Evolutionary conservation across 2,888 invertebrate species (phyloP), one percentile per base, ranked within the genome.

Genomic region (Lithophane ornitopus): DNA sequence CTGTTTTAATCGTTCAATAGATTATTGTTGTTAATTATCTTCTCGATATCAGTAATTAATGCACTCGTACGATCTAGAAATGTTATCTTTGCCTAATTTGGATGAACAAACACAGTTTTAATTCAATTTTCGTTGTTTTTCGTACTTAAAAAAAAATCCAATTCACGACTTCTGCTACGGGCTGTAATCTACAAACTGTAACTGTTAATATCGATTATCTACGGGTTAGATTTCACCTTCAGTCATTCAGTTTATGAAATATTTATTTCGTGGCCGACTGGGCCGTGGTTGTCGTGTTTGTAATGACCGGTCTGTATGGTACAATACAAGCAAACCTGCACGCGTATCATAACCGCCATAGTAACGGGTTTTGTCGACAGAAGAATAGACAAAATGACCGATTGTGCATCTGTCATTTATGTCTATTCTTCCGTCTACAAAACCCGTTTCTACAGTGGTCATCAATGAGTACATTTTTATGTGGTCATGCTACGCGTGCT

Each of bases 11-110:
- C 61, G n/a, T 34, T 49, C 41, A 54, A 46, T 34, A 59, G 58
- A 67, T 78, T 58, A 66, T 22, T 59, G 83, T 83, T 63, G 16
- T 41, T 61, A 56, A 2, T 71, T 71, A 73, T 81, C 16, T 54
- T 68, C 41, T 19, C 12, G 34, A 26, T 70, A 61, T 68, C 49
- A 52, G 28, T 58, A 74, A 71, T 73, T 49, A 69, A 69, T 68
- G 41, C 73, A 76, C 46, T 77, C 9, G 19, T 61, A 22, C 54
- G 46, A 67, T 67, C 12, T 63, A 34, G 14, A 54, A 58, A 52
- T 28, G 14, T 65, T 73, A 72, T 78, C 69, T 62, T 59, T 52
- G 3, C 22, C 12, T 19, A 65, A 56, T 54, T 71, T 22, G 6
- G 14, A 46, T n/a, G 49, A 4, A 8, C 54, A 26, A 58, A 61